phyloP scores from a whole-genome alignment of 2,797 vertebrate genomes.

The Notamacropus eugenii region DNA sequence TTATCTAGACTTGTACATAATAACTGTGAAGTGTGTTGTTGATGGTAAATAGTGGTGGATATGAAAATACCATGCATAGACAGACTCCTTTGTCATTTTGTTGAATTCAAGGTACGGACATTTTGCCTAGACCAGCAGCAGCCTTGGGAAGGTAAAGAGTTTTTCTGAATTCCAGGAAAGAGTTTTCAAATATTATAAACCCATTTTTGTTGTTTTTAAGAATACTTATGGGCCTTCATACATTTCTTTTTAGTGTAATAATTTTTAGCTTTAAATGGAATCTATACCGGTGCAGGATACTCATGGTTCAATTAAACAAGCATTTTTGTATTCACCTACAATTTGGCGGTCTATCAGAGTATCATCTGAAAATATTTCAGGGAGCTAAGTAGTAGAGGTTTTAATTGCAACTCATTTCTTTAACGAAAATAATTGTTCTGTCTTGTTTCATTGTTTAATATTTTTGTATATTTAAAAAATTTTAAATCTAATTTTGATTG shows the following conservation, averaged over 20 bases:
- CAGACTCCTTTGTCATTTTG: conserved; percentile 5
- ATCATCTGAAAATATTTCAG: not conserved
- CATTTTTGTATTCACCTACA: not conserved
- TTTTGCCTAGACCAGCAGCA: conserved; percentile 26
- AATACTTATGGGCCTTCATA: not conserved
- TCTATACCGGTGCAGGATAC: not conserved
- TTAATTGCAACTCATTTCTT: conserved; percentile 13
- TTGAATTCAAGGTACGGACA: conserved; percentile 42
- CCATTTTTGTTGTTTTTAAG: conserved; percentile 22
- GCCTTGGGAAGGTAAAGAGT: conserved; percentile 50
- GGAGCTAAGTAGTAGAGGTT: not conserved
- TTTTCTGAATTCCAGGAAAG: conserved; percentile 5
- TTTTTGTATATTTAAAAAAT: not conserved
- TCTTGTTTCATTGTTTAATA: not conserved
- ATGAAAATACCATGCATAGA: conserved; percentile 47
- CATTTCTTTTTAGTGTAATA: conserved; percentile 11
- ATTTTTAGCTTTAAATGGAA: conserved; percentile 5
- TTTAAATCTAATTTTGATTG: not conserved
- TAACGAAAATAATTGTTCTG: not conserved
- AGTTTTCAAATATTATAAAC: not conserved
- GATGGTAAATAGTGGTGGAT: conserved; percentile 22
- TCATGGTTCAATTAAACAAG: conserved; percentile 2
- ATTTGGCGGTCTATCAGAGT: not conserved
- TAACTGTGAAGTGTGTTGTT: conserved; percentile 2
- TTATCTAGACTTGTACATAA: not conserved